Evolutionary conservation across 2,797 vertebrate species (phyloP), one percentile per base, ranked within the genome.

Genomic region (Harpagifer antarcticus): DNA sequence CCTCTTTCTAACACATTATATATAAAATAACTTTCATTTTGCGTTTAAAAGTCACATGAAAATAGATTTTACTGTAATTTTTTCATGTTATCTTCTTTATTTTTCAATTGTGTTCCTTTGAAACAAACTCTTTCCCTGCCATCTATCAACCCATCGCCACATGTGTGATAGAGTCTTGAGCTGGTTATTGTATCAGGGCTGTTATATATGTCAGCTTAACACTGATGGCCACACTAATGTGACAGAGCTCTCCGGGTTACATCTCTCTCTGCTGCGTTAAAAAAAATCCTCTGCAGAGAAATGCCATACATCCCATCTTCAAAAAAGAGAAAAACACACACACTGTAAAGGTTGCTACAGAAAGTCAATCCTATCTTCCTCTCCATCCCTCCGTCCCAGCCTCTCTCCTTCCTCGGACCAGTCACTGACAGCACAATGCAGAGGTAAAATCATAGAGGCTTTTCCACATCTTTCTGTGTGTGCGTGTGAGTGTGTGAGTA

Each of bases 381-480:
- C 76, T 85, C 74, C 58, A 78, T 84, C 79, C 69, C 76, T 85
- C 74, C 55, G 71, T 81, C 71, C 45, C 47, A 50, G 57, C 58
- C 55, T 69, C 61, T 13, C 60, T 60, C 54, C 68, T 80, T 61
- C 80, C 68, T 74, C 81, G 69, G 79, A 74, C 74, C 83, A 65
- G 74, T 63, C 71, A 27, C 63, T 84, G 92, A 90, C 90, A 84
- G 88, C 83, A 85, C 88, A 89, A 86, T 84, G 78, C 87, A 78
- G 75, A 85, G 87, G 89, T 91, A 92, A 91, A 93, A 91, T 89
- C 89, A 87, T 58, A 66, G 72, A 71, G 47, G 61, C 72, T 88
- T 86, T 82, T 79, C 59, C 68, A 60, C 71, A 58, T 84, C 57
- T 85, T 75, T 79, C 63, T 79, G 71, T 57, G 79, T 54, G 59